These are phyloP conservation scores for Trichosurus vulpecula DNA, from an alignment of 2,797 vertebrate species.

Conservation along the genomic window DNA sequence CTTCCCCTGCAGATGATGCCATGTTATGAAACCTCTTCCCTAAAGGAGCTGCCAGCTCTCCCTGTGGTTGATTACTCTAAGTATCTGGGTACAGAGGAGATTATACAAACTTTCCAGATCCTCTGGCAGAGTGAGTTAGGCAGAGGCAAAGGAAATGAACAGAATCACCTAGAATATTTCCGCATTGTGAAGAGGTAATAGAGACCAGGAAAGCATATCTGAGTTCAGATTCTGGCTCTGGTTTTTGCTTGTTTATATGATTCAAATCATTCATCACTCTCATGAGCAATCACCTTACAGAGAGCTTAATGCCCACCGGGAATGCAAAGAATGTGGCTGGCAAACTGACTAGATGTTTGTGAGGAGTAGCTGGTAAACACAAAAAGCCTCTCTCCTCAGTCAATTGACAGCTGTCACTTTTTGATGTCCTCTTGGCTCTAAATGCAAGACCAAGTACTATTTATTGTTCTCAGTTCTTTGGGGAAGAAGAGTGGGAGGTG, in stretches of 20 bases:
- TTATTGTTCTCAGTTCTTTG: constrained; percentile 16
- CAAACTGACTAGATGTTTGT: not conserved
- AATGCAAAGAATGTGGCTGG: not conserved
- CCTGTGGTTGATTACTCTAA: not conserved
- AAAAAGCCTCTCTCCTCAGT: not conserved
- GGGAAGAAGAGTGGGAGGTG: not conserved
- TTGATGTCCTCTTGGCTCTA: not conserved
- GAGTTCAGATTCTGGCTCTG: not conserved
- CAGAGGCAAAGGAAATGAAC: not conserved
- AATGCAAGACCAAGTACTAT: not conserved
- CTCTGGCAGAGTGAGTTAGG: not conserved
- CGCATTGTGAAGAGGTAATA: not conserved
- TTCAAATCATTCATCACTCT: not conserved
- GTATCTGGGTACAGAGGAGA: not conserved
- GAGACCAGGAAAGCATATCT: not conserved
- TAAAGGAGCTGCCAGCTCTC: not conserved
- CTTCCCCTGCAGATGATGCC: not conserved
- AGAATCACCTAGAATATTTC: not conserved
- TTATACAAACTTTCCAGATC: not conserved
- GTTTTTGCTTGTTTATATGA: not conserved
- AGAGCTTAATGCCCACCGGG: not conserved
- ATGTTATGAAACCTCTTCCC: not conserved
- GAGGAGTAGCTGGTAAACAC: not conserved
- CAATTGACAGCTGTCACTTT: not conserved
- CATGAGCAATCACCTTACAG: not conserved